Percentiles rank a stretch among this genome's conserved stretches.
phyloP scores from a whole-genome alignment of 2,113 vertebrate species.

The Glaucidium brasilianum region DNA sequence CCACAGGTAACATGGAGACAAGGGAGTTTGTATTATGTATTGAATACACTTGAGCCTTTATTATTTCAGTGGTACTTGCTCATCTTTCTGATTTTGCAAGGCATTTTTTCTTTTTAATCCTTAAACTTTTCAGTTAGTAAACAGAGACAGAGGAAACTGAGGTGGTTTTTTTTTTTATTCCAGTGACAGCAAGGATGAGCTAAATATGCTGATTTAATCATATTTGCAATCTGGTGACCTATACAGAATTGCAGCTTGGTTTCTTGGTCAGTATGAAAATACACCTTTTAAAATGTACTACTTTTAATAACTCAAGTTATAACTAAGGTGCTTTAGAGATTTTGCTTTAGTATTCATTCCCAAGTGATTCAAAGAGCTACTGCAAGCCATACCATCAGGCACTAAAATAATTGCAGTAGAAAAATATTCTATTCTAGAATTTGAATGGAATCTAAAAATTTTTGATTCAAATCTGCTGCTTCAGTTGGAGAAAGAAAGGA shows the following conservation, averaged over 20 bases:
- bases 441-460: background rate
- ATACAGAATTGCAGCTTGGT: background rate
- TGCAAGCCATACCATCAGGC: background rate
- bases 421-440: background rate
- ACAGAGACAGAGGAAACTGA: background rate
- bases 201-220: background rate
- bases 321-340: background rate
- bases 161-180: background rate
- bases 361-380: background rate
- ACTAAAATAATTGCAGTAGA: background rate
- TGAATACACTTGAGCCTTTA: background rate
- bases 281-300: background rate
- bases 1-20: background rate
- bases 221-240: background rate
- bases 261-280: background rate
- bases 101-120: background rate
- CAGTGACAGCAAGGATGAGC: background rate
- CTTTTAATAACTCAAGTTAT: background rate
- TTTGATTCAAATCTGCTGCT: background rate
- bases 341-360: background rate
- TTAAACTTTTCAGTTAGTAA: background rate
- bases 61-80: constrained; percentile 18
- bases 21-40: background rate
- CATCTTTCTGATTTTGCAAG: background rate
- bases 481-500: background rate